Base-by-base conservation (phyloP, 2,888 invertebrate genomes). In the Spatulosminthurus flaviceps region DNA sequence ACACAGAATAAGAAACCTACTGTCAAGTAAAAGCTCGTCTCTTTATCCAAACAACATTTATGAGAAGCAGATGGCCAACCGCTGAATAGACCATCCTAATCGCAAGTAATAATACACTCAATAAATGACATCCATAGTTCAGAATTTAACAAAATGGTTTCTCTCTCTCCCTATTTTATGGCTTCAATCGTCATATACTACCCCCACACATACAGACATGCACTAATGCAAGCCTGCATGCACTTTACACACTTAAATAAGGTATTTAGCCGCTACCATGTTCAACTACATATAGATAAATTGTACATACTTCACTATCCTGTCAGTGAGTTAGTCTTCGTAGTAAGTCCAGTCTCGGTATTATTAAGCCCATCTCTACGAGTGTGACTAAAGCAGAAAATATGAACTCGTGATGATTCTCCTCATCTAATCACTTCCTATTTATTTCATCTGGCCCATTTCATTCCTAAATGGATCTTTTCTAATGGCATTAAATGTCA, bases 361-460 rank as follows among this genome's bases (percentile, higher is more conserved):
- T 34, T 34, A 51, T 51, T 51, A 51, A 51, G 51, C 51, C 5
- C 51, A n/a, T 51, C 51, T n/a, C 1, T 19, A 22, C 11, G 22
- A 64, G 64, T 26, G 64, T 64, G 64, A 64, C 26, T 64, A 64
- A 64, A 64, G 64, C 64, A 9, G 26, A 64, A 64, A 64, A 64
- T 64, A 64, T 64, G 64, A 64, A 64, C 64, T 64, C 64, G 64
- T 64, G 64, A 64, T 64, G 64, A 64, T 64, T 21, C 70, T 41
- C 29, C 70, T 70, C 70, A 29, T 34, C 34, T 41, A 70, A 34
- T 70, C 70, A 70, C 41, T 70, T 70, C 70, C 70, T 70, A 70
- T 70, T 70, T 70, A 70, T 70, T 70, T 70, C 70, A 70, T 70
- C 41, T 70, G 29, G 34, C 34, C 70, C 70, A 70, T 70, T 34